These are phyloP conservation scores for Todiramphus saurophagus DNA, from an alignment of 2,113 vertebrate species.

Conservation along the genomic window DNA sequence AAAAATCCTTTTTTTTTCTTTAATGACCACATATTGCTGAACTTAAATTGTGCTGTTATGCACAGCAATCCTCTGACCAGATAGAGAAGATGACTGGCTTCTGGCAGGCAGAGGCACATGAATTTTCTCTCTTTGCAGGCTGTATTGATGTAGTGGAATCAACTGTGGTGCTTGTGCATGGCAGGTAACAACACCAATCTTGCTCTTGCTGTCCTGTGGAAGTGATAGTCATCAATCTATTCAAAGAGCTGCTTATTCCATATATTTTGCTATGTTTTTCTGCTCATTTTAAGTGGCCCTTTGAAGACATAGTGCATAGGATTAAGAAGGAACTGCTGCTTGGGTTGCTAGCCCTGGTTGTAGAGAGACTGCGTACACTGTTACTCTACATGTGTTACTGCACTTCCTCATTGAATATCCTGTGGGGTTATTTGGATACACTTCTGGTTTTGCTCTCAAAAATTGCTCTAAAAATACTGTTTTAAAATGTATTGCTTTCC, in stretches of 20 bases:
- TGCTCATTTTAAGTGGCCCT: background rate
- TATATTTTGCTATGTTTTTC: background rate
- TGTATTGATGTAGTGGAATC: background rate
- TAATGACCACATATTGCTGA: background rate
- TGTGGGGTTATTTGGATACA: background rate
- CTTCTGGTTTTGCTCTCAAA: background rate
- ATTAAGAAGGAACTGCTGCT: background rate
- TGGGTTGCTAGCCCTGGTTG: background rate
- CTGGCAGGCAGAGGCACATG: background rate
- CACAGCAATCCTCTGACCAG: background rate
- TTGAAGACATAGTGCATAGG: background rate
- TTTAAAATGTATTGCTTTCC: background rate
- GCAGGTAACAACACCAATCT: background rate
- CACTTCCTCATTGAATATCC: background rate
- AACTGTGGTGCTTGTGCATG: background rate
- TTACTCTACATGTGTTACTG: background rate
- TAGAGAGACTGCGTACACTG: background rate
- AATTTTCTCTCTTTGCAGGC: background rate
- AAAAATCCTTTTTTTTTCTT: background rate
- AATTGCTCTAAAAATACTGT: background rate
- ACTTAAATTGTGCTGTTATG: background rate
- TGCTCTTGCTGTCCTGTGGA: accelerated
- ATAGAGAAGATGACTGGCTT: background rate
- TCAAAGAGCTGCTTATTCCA: background rate
- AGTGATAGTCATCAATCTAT: background rate